Base-by-base conservation (phyloP, 2,888 invertebrate species). In the Scrobipalpa atriplicella region DNA sequence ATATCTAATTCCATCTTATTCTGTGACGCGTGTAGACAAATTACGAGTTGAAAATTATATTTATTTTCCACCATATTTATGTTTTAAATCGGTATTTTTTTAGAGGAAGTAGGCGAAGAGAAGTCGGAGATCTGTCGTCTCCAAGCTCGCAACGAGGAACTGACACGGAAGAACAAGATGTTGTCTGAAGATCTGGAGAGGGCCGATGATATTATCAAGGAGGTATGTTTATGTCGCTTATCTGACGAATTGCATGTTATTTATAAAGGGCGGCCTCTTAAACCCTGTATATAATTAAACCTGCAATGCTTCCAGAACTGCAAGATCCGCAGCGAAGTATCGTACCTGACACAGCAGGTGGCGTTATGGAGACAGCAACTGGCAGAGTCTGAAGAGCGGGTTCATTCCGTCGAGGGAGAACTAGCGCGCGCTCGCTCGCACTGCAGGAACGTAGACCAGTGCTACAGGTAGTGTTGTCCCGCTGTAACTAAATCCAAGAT, bases 121-220 rank as follows among this genome's bases (percentile, higher is more conserved):
- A 56, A 36, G 18, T 2, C 18, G 10, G 43, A 43, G 39, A 7
- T 62, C 0, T 19, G 62, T 19, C n/a, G 19, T 8, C 62, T 87
- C 36, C 70, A 73, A 0, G 80, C 81, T 8, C 84, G 83, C 69
- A 71, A 72, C 0, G 68, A 71, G 2, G 82, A 84, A 69, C 36
- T 87, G 38, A 78, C 77, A 47, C 71, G 70, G n/a, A 70, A 74
- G 54, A 77, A 78, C 56, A 74, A 72, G 11, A 51, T 65, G 13
- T 73, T 88, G 11, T 71, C 70, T n/a, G 74, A 75, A 0, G 78
- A 83, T 13, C 68, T 85, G 13, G 70, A 73, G 9, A 78, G 75
- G 19, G 73, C 80, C 0, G 77, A 81, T 13, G 60, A 70, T 0
- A 56, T 77, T 43, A 71, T 73, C 6, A 76, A 81, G 67, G 83